Conservation (phyloP, 2,797 vertebrate species). For the Lacerta viridis region DNA sequence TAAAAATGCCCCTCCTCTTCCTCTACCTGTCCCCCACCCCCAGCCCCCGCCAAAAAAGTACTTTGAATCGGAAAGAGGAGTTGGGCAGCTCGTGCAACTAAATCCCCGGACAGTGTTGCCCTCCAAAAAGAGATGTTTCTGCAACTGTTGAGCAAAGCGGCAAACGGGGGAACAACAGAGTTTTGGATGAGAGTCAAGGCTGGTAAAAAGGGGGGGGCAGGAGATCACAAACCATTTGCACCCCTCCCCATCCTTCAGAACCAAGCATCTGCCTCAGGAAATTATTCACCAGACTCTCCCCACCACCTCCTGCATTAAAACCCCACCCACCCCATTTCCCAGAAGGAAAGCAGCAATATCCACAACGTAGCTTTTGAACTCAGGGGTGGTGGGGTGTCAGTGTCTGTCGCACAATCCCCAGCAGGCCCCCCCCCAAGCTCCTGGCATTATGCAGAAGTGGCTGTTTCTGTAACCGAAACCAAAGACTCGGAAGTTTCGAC, state of each 20-base stretch:
- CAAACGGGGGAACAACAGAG: conserved; percentile 69
- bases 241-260: neutral
- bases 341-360: rapidly evolving
- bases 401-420: neutral
- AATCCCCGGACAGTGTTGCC: conserved; percentile 16
- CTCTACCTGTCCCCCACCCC: conserved; percentile 48
- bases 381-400: neutral
- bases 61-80: conserved; percentile 51
- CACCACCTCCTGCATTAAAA: no score
- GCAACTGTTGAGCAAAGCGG: conserved; percentile 4
- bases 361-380: neutral
- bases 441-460: neutral
- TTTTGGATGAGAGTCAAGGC: conserved; percentile 64
- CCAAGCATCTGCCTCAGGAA: conserved; percentile 23
- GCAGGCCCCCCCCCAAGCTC: neutral
- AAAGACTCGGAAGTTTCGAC: neutral
- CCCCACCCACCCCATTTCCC: neutral
- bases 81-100: neutral
- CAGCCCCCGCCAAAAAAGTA: conserved; percentile 30
- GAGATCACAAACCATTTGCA: neutral
- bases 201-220: conserved; percentile 17
- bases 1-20: conserved; percentile 30
- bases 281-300: neutral
- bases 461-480: conserved; percentile 23
- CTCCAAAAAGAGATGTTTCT: neutral